Conservation (phyloP, 2,888 invertebrate genomes). For the Pelosia muscerda region DNA sequence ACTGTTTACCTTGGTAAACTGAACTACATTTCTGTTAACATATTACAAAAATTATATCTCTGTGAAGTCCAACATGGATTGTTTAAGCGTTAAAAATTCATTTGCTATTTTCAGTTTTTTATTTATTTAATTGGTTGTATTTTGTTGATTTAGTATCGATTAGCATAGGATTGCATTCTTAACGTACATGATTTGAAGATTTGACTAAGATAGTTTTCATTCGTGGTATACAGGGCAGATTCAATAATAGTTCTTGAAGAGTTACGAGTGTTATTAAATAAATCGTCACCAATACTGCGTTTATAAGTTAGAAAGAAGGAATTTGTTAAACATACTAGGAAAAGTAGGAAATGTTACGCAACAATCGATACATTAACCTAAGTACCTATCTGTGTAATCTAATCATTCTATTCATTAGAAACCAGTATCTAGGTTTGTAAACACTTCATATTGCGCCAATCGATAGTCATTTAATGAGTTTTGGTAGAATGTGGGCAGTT, state of each 20-base stretch:
- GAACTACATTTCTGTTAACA: not conserved
- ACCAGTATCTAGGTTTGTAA: not conserved
- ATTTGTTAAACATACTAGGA: slow-evolving; percentile 2
- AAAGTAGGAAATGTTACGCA: not conserved
- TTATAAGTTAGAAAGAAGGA: not conserved
- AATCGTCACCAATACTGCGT: not conserved
- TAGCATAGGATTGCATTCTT: not conserved
- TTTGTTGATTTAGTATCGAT: not conserved
- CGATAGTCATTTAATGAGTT: slow-evolving; percentile 7
- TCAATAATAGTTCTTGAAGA: not conserved
- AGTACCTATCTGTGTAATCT: not conserved
- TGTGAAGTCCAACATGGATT: not conserved
- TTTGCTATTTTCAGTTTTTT: too few species aligned
- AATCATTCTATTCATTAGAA: slow-evolving; percentile 7
- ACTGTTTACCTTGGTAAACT: not conserved
- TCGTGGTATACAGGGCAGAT: not conserved
- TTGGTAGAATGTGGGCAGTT: not conserved
- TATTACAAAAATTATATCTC: not conserved
- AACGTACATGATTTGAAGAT: not conserved
- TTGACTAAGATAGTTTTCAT: not conserved
- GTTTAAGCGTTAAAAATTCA: too few species aligned
- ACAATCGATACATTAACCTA: slow-evolving; percentile 1
- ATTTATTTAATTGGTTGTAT: not conserved
- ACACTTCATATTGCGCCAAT: not conserved
- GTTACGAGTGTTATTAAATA: not conserved